A percentile compares a stretch with the other conserved stretches of the same genome.
Conservation (phyloP, 2,888 invertebrate species). For the Mongoloraphidia duomilia region DNA sequence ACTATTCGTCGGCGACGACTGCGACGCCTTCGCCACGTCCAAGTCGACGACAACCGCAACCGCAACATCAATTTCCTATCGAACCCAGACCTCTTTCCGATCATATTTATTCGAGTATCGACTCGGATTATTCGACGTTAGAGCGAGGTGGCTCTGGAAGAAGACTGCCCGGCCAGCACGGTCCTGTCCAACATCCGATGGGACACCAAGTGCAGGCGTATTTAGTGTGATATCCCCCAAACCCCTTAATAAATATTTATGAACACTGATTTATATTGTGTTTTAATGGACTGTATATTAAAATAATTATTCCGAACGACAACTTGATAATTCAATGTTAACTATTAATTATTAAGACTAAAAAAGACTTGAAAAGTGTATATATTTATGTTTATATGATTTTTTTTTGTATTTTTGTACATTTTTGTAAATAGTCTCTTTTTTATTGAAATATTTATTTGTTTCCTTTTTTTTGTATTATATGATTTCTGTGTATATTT, state of each 20-base stretch:
- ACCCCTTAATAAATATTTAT: not conserved
- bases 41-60: conserved; percentile 17
- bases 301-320: too few species aligned
- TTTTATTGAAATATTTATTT: conserved; percentile 26
- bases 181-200: conserved; percentile 31
- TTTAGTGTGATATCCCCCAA: conserved; percentile 44
- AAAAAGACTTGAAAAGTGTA: conserved; percentile 14
- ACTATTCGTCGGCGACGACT: conserved; percentile 49
- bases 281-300: too few species aligned
- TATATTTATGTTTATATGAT: not conserved
- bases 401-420: conserved; percentile 30
- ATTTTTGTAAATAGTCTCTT: conserved; percentile 30
- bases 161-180: conserved; percentile 19
- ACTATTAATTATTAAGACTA: conserved; percentile 3
- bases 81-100: conserved; percentile 67
- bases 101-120: conserved; percentile 82
- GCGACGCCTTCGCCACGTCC: conserved; percentile 48
- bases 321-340: not conserved
- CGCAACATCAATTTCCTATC: conserved; percentile 25
- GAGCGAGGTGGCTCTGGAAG: conserved; percentile 47
- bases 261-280: too few species aligned
- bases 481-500: conserved; percentile 31
- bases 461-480: conserved; percentile 26
- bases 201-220: conserved; percentile 44
- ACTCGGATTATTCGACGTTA: conserved; percentile 74